Evolutionary conservation across 2,113 vertebrate genomes (phyloP).

Genomic region (Tamias sibiricus): DNA sequence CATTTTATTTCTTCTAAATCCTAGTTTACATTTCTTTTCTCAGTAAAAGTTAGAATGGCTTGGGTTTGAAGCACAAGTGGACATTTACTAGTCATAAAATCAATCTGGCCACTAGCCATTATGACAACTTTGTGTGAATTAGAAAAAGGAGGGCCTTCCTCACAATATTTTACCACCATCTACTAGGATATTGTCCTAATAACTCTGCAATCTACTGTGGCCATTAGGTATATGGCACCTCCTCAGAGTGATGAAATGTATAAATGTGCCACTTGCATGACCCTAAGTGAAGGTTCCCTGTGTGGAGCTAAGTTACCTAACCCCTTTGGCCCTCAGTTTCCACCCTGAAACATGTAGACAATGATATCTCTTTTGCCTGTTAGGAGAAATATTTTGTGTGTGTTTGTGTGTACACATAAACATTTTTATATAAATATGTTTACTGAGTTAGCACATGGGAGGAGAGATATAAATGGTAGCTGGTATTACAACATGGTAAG

Average conservation of each 20-base stretch:
- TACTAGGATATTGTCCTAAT: neutral
- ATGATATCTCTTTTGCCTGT: neutral
- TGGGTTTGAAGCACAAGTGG: neutral
- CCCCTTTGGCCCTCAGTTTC: neutral
- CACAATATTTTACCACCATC: neutral
- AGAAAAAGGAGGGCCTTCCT: neutral
- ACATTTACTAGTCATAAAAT: neutral
- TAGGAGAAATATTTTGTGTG: neutral
- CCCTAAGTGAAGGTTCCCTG: neutral
- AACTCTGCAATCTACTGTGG: neutral
- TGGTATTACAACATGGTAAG: neutral
- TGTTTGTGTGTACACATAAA: too few species aligned
- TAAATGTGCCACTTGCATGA: neutral
- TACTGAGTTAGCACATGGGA: neutral
- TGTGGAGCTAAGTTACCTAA: neutral
- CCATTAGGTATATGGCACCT: neutral
- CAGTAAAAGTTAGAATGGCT: neutral
- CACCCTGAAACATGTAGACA: neutral
- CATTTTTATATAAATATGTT: too few species aligned
- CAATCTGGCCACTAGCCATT: neutral
- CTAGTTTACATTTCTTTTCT: neutral
- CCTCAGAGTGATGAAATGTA: neutral
- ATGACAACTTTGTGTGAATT: neutral
- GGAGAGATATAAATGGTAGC: neutral
- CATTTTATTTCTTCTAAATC: neutral